phyloP scores from a whole-genome alignment of 1,140 invertebrate genomes.

The Drosophila kepulauana region DNA sequence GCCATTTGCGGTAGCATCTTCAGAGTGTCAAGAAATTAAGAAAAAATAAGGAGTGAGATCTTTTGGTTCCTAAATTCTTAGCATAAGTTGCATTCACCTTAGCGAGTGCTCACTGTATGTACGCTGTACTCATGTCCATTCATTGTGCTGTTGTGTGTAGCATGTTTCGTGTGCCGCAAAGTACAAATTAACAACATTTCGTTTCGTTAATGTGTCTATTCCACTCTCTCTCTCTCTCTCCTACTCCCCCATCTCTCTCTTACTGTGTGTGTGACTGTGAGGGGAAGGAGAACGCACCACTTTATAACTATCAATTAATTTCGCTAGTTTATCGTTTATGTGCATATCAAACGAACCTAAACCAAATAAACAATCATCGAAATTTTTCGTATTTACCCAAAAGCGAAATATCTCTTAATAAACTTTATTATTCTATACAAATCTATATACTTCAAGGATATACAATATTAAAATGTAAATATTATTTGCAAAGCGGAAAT shows the following conservation, averaged over 20 bases:
- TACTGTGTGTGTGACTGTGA: background rate
- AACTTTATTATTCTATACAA: too few species aligned
- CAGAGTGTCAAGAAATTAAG: too few species aligned
- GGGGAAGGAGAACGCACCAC: background rate
- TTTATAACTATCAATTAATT: constrained; percentile 35
- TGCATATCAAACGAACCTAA: constrained; percentile 2
- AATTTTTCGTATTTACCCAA: background rate
- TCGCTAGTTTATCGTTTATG: constrained; percentile 23
- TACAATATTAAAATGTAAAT: too few species aligned
- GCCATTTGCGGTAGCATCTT: too few species aligned
- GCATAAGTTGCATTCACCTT: background rate
- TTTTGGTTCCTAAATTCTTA: too few species aligned
- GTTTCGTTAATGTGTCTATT: constrained; percentile 21
- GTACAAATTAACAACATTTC: constrained; percentile 40
- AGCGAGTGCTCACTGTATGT: background rate
- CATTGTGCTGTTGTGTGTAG: constrained; percentile 10
- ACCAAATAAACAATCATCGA: constrained; percentile 9
- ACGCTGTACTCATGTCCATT: constrained; percentile 2
- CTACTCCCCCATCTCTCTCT: background rate
- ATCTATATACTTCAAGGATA: too few species aligned
- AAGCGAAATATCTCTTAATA: background rate
- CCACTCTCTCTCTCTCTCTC: background rate
- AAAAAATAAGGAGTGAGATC: too few species aligned
- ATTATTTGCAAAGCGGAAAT: too few species aligned
- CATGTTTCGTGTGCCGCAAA: constrained; percentile 27